Evolutionary conservation across 2,888 invertebrate species (phyloP).

Genomic region (Xestia xanthographa): DNA sequence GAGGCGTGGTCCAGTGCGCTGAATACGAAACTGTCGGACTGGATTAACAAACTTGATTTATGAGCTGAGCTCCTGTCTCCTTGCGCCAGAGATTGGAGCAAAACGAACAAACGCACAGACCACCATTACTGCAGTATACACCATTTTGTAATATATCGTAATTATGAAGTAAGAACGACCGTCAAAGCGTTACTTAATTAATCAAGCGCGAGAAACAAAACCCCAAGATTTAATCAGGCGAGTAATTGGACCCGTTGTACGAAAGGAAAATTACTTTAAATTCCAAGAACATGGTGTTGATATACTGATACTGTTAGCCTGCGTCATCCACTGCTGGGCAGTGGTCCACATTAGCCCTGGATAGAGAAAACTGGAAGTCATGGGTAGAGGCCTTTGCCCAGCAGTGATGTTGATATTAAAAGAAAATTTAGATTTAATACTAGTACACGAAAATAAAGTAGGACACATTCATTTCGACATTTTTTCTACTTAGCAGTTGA

Average conservation of each 20-base stretch:
- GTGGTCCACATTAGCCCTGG: no score
- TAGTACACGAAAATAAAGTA: neutral
- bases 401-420: neutral
- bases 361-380: no score
- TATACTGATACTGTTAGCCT: no score
- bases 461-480: neutral
- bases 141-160: slow-evolving; percentile 58
- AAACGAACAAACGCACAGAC: slow-evolving; percentile 46
- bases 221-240: slow-evolving; percentile 29
- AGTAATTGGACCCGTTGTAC: slow-evolving; percentile 12
- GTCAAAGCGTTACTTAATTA: slow-evolving; percentile 55
- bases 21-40: slow-evolving; percentile 35
- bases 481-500: neutral
- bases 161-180: slow-evolving; percentile 60
- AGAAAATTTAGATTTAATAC: slow-evolving; percentile 7
- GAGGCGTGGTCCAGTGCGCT: slow-evolving; percentile 52
- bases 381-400: no score
- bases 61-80: slow-evolving; percentile 45
- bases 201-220: slow-evolving; percentile 49
- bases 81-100: slow-evolving; percentile 64
- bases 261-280: slow-evolving; percentile 1
- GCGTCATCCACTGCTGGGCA: no score
- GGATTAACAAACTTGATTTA: slow-evolving; percentile 61
- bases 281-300: neutral
- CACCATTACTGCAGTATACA: slow-evolving; percentile 30